Percentiles rank a stretch among this genome's conserved stretches.
These are phyloP conservation scores for Coracopsis vasa DNA, from an alignment of 2,113 vertebrate species.

Conservation along the genomic window DNA sequence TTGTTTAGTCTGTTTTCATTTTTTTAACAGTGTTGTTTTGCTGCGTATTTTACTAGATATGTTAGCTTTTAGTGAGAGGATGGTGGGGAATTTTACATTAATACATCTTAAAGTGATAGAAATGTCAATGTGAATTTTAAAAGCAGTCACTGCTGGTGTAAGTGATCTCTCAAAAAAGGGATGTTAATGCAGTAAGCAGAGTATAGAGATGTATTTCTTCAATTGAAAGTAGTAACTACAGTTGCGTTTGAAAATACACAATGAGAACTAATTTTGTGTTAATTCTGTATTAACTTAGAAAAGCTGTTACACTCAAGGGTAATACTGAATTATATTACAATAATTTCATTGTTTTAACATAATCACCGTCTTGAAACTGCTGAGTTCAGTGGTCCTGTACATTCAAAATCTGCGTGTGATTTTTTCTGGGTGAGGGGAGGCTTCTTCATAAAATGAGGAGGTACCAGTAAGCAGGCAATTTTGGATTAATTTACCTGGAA, in stretches of 20 bases:
- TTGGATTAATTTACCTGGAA: conserved; percentile 25
- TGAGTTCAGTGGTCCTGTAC: background rate
- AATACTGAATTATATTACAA: background rate
- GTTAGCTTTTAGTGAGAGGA: background rate
- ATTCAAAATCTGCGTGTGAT: background rate
- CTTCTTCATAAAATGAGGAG: background rate
- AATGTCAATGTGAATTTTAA: background rate
- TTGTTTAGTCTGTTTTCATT: background rate
- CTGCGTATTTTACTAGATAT: background rate
- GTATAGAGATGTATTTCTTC: background rate
- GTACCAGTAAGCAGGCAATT: background rate
- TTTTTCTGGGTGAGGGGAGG: background rate
- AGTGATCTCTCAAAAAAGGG: background rate
- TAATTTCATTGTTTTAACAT: background rate
- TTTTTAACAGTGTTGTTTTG: background rate
- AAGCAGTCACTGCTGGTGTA: background rate
- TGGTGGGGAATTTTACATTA: background rate
- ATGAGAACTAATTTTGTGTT: background rate
- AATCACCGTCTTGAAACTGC: background rate
- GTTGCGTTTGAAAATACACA: background rate
- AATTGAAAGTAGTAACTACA: background rate
- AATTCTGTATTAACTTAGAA: background rate
- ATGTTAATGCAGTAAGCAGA: background rate
- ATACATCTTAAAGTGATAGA: background rate
- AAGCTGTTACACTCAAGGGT: background rate